phyloP scores from a whole-genome alignment of 2,888 invertebrate species.

The Agrotis exclamationis region DNA sequence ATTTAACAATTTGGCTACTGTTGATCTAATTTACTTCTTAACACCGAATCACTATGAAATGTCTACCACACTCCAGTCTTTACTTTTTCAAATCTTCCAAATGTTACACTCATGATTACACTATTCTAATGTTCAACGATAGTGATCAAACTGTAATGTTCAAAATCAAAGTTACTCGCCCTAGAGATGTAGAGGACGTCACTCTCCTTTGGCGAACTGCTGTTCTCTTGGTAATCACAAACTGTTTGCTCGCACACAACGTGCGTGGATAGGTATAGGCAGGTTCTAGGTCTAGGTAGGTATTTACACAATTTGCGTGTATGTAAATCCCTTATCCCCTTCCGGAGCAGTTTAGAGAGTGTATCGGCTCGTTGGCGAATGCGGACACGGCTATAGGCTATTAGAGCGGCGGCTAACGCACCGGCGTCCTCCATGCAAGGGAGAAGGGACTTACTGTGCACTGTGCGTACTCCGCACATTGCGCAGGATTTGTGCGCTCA shows the following conservation, averaged over 20 bases:
- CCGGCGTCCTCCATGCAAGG: conserved; percentile 73
- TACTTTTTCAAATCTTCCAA: conserved; percentile 74
- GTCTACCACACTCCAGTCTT: conserved; percentile 84
- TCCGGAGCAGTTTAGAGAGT: conserved; percentile 68
- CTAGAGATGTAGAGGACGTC: conserved; percentile 84
- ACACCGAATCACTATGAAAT: conserved; percentile 76
- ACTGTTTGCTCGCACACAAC: conserved; percentile 71
- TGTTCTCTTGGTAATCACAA: conserved; percentile 83
- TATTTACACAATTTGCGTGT: conserved; percentile 69
- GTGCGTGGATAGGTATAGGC: conserved; percentile 57
- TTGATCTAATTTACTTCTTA: conserved; percentile 80
- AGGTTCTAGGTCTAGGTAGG: conserved; percentile 63
- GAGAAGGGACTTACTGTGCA: conserved; percentile 84
- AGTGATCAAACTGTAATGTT: conserved; percentile 84
- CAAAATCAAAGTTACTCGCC: conserved; percentile 89
- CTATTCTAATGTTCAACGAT: conserved; percentile 85
- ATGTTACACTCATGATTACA: conserved; percentile 75
- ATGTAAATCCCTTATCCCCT: conserved; percentile 81
- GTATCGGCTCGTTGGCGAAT: conserved; percentile 58
- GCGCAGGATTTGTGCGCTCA: conserved; percentile 80
- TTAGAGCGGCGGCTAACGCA: conserved; percentile 66
- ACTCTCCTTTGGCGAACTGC: conserved; percentile 83
- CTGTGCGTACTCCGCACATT: conserved; percentile 77
- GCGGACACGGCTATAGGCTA: conserved; percentile 65
- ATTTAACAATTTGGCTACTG: conserved; percentile 77